A percentile compares a stretch with the other conserved stretches of the same genome.
Conservation (phyloP, 2,113 vertebrate species). For the Nematolebias whitei region DNA sequence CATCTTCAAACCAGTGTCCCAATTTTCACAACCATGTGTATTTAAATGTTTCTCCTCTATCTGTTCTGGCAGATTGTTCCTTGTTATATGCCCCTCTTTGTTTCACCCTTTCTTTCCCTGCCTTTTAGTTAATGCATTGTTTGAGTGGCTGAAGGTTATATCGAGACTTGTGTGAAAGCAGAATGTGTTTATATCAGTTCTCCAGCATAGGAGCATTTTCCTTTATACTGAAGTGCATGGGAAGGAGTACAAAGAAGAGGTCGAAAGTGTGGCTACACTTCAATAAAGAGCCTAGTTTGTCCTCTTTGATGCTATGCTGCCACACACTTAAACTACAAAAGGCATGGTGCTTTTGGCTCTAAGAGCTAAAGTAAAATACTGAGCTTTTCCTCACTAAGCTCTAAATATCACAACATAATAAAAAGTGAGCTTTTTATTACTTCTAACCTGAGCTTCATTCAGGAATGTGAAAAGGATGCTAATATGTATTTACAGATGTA, state of each 20-base stretch:
- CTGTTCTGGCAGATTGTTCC: conserved; percentile 33
- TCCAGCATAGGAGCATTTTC: conserved; percentile 53
- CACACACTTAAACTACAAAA: conserved; percentile 72
- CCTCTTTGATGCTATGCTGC: conserved; percentile 74
- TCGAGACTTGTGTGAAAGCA: conserved; percentile 41
- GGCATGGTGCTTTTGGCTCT: conserved; percentile 52
- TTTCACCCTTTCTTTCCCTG: conserved; percentile 17
- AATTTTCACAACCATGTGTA: conserved; percentile 31
- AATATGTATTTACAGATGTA: background rate
- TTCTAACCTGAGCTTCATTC: conserved; percentile 10
- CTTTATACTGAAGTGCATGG: conserved; percentile 65
- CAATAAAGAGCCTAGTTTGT: conserved; percentile 76
- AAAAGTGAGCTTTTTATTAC: conserved; percentile 4
- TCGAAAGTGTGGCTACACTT: conserved; percentile 71
- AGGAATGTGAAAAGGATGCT: background rate
- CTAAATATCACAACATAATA: conserved; percentile 32
- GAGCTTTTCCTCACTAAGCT: conserved; percentile 46
- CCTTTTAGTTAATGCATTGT: conserved; percentile 29
- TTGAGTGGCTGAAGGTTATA: conserved; percentile 29
- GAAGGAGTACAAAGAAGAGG: conserved; percentile 71
- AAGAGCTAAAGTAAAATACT: conserved; percentile 65
- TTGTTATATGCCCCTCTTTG: conserved; percentile 19
- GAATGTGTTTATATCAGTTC: conserved; percentile 60
- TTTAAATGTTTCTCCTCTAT: conserved; percentile 38
- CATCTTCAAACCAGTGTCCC: conserved; percentile 31